phyloP scores from a whole-genome alignment of 2,113 vertebrate genomes.

The Callopanchax toddi region DNA sequence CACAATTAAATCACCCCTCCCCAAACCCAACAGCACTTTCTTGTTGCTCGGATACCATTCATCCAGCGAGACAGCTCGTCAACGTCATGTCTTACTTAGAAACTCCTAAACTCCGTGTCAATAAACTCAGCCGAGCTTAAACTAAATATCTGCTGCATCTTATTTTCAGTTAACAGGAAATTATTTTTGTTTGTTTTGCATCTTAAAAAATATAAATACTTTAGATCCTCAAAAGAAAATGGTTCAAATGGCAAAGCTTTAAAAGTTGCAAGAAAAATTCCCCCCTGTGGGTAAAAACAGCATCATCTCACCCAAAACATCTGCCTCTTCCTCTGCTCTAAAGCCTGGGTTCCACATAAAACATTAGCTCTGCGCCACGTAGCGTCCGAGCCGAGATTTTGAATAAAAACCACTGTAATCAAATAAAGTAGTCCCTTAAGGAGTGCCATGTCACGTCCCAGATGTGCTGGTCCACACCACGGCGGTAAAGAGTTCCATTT shows the following conservation, averaged over 20 bases:
- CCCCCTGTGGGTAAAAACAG: conserved; percentile 41
- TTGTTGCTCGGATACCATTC: conserved; percentile 81
- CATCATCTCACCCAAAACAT: conserved; percentile 22
- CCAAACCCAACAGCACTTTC: conserved; percentile 47
- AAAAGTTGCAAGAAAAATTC: conserved; percentile 55
- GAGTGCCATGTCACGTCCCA: too few species aligned
- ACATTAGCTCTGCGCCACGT: too few species aligned
- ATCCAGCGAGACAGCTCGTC: conserved; percentile 64
- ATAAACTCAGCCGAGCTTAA: background rate
- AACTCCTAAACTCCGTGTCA: conserved; percentile 16
- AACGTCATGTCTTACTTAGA: conserved; percentile 76
- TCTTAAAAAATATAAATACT: too few species aligned
- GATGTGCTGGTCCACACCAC: too few species aligned
- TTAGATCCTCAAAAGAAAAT: conserved; percentile 3
- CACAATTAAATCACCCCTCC: conserved; percentile 76
- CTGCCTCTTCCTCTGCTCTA: too few species aligned
- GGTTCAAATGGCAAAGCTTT: conserved; percentile 38
- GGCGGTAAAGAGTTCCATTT: too few species aligned
- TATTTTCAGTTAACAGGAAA: background rate
- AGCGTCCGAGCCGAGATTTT: too few species aligned
- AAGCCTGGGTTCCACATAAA: too few species aligned
- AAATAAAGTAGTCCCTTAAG: too few species aligned
- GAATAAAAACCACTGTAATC: too few species aligned
- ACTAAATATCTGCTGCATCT: conserved; percentile 14
- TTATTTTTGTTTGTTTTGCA: background rate